phyloP scores from a whole-genome alignment of 2,797 vertebrate genomes.

The Triplophysa yarkandensis region DNA sequence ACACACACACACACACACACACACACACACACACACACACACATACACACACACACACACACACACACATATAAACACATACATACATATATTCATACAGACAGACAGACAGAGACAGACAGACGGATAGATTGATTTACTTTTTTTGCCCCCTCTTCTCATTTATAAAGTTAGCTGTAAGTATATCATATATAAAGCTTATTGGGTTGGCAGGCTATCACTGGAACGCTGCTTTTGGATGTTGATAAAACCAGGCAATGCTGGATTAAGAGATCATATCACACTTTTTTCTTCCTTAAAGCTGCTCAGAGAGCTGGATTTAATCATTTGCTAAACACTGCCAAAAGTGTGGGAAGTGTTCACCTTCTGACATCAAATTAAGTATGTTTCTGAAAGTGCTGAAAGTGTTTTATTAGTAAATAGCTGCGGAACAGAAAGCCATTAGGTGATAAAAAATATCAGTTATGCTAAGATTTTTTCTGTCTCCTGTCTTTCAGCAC shows the following conservation, averaged over 20 bases:
- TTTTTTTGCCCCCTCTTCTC: constrained; percentile 17
- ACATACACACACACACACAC: no score
- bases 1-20: no score
- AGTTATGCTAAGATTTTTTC: constrained; percentile 12
- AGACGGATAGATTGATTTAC: background rate
- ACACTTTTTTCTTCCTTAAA: constrained; percentile 63
- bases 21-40: no score
- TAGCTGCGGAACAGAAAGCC: constrained; percentile 21
- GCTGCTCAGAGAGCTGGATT: constrained; percentile 60
- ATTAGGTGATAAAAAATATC: constrained; percentile 32
- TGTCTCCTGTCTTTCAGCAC: constrained; percentile 78
- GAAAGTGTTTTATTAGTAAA: constrained; percentile 32
- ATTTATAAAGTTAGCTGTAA: constrained; percentile 50
- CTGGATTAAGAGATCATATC: constrained; percentile 71
- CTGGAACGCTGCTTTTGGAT: constrained; percentile 59
- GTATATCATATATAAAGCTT: constrained; percentile 59
- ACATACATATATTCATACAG: no score
- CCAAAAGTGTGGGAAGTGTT: constrained; percentile 46
- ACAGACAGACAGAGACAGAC: no score
- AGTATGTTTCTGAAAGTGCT: constrained; percentile 31
- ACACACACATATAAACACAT: no score
- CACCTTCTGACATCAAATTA: constrained; percentile 35
- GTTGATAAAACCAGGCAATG: constrained; percentile 60
- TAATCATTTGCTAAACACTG: constrained; percentile 61
- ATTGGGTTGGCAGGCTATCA: constrained; percentile 64